phyloP scores from a whole-genome alignment of 2,797 vertebrate species.

The Erpetoichthys calabaricus region DNA sequence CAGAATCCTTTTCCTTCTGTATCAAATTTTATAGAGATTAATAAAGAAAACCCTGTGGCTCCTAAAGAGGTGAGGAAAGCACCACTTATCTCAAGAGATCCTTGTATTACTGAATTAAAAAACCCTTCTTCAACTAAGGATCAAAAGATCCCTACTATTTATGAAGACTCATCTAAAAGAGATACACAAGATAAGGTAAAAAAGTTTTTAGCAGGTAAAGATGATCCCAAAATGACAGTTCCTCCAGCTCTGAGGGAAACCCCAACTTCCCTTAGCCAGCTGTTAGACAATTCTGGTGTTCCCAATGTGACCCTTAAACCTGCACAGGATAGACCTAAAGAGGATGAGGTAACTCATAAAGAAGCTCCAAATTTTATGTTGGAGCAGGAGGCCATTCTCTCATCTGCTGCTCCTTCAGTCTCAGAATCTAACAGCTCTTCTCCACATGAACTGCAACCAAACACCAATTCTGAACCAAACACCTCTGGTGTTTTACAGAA shows the following conservation, averaged over 20 bases:
- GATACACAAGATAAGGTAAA: constrained; percentile 42
- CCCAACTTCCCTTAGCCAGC: constrained; percentile 84
- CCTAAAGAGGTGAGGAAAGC: constrained; percentile 54
- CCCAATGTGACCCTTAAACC: constrained; percentile 58
- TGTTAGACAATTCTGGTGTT: constrained; percentile 74
- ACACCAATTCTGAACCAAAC: constrained; percentile 42
- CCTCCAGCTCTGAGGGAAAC: constrained; percentile 67
- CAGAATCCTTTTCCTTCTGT: constrained; percentile 49
- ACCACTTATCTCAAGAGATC: constrained; percentile 57
- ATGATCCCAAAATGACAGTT: constrained; percentile 51
- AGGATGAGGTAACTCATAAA: constrained; percentile 32
- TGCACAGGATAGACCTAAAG: constrained; percentile 25
- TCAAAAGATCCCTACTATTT: constrained; percentile 41
- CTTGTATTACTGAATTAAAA: constrained; percentile 53
- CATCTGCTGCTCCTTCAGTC: constrained; percentile 29
- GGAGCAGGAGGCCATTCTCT: constrained; percentile 31
- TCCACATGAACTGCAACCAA: constrained; percentile 33
- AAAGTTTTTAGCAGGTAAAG: constrained; percentile 28
- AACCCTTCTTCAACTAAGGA: constrained; percentile 45
- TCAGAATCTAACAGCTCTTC: constrained; percentile 31
- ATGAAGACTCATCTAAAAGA: constrained; percentile 54
- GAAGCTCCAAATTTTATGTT: constrained; percentile 29
- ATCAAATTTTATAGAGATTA: constrained; percentile 46
- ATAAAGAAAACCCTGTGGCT: constrained; percentile 51
- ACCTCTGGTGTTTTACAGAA: constrained; percentile 70